Conservation (phyloP, 2,888 invertebrate genomes). For the Prenolepis imparis region DNA sequence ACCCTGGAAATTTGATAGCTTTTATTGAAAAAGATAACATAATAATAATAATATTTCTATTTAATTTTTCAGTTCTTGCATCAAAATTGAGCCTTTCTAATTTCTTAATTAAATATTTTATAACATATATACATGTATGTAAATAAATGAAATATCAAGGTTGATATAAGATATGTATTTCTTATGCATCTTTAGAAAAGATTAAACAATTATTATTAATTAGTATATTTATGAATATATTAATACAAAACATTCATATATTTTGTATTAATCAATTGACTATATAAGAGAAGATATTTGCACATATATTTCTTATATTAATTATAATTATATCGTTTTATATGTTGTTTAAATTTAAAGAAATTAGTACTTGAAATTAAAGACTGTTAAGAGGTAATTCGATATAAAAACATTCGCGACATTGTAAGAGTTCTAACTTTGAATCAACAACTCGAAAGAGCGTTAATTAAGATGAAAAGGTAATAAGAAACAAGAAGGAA, state of each 20-base stretch:
- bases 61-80: background rate
- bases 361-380: background rate
- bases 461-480: conserved; percentile 9
- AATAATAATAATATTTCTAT: background rate
- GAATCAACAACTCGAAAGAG: background rate
- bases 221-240: background rate
- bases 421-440: background rate
- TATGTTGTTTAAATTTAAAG: background rate
- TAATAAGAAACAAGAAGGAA: background rate
- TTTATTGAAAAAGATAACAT: background rate
- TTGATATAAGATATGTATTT: background rate
- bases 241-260: too few relatives aligned
- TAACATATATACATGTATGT: background rate
- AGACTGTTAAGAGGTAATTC: background rate
- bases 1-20: background rate
- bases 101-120: background rate
- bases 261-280: too few relatives aligned
- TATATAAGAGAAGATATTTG: too few relatives aligned
- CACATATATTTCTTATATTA: background rate
- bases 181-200: background rate
- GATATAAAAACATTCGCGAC: background rate
- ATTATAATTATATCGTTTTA: background rate
- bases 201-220: background rate
- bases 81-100: background rate
- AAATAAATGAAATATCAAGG: background rate